phyloP scores from a whole-genome alignment of 1,140 invertebrate genomes.

The Drosophila subobscura region DNA sequence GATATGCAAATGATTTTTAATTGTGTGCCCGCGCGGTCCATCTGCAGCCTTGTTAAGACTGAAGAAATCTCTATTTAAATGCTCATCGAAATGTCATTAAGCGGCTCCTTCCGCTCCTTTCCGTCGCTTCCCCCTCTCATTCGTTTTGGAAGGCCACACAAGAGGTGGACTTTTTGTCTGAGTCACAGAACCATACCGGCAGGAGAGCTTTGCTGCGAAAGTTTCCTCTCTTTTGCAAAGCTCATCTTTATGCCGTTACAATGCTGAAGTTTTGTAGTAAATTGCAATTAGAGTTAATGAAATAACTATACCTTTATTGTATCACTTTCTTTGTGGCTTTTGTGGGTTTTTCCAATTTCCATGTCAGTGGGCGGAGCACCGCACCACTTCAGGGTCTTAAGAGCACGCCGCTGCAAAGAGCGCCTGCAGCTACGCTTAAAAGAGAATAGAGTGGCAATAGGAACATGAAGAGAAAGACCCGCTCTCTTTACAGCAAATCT shows the following conservation, averaged over 20 bases:
- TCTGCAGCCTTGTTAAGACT: slow-evolving; percentile 48
- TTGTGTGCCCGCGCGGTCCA: slow-evolving; percentile 42
- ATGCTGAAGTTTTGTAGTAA: neutral
- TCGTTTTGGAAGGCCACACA: too few relatives aligned
- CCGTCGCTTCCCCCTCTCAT: too few relatives aligned
- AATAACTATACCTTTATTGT: slow-evolving; percentile 46
- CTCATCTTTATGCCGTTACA: too few relatives aligned
- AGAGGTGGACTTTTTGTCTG: too few relatives aligned
- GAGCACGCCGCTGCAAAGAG: slow-evolving; percentile 5
- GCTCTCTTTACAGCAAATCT: neutral
- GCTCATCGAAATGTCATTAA: slow-evolving; percentile 24
- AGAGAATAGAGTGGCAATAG: slow-evolving; percentile 11
- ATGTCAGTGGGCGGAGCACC: slow-evolving; percentile 57
- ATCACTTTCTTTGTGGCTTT: slow-evolving; percentile 23
- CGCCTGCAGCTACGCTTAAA: slow-evolving; percentile 21
- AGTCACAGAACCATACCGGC: too few relatives aligned
- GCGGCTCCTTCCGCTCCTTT: too few relatives aligned
- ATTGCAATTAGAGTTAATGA: slow-evolving; percentile 19
- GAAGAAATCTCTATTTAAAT: slow-evolving; percentile 57
- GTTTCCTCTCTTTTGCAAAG: too few relatives aligned
- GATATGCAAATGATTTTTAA: slow-evolving; percentile 75
- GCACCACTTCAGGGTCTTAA: slow-evolving; percentile 20
- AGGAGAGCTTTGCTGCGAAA: too few relatives aligned
- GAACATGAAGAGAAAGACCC: slow-evolving; percentile 4
- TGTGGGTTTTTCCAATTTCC: slow-evolving; percentile 22